A percentile compares a stretch with the other conserved stretches of the same genome.
Conservation (phyloP, 1,140 invertebrate genomes). For the Aphidius gifuensis region DNA sequence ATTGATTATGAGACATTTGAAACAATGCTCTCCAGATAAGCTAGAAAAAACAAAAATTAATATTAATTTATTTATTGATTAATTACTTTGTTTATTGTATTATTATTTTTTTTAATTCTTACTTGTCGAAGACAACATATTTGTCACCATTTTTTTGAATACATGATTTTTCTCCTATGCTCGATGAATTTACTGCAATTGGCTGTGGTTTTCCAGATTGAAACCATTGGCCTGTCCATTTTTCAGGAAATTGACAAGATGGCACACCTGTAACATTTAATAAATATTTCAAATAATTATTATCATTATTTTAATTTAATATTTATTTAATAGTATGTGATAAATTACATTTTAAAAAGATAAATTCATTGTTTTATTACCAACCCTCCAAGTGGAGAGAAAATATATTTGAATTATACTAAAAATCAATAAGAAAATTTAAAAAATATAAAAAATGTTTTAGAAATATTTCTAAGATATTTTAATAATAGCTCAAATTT, state of each 20-base stretch:
- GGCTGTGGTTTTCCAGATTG: slow-evolving; percentile 48
- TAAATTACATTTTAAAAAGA: no score
- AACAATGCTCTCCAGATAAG: slow-evolving; percentile 52
- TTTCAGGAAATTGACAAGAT: slow-evolving; percentile 53
- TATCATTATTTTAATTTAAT: background rate
- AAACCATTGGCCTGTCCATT: slow-evolving; percentile 58
- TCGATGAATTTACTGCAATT: slow-evolving; percentile 51
- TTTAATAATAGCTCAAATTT: no score
- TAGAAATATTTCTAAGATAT: no score
- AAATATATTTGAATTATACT: no score
- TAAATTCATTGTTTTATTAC: no score
- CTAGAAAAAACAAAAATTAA: slow-evolving; percentile 7
- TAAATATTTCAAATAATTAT: slow-evolving; percentile 30
- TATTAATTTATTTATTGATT: slow-evolving; percentile 1
- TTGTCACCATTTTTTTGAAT: slow-evolving; percentile 49
- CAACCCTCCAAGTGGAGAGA: no score
- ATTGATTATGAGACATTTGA: slow-evolving; percentile 63
- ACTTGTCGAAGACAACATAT: slow-evolving; percentile 53
- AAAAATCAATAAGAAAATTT: no score
- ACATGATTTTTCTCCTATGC: slow-evolving; percentile 53
- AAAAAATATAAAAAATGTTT: no score
- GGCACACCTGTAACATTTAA: slow-evolving; percentile 35
- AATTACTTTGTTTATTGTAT: no score
- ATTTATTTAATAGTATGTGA: background rate
- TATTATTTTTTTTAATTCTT: slow-evolving; percentile 22